Evolutionary conservation across 2,797 vertebrate species (phyloP), one percentile per base, ranked within the genome.

Genomic region (Macroramphosus scolopax): DNA sequence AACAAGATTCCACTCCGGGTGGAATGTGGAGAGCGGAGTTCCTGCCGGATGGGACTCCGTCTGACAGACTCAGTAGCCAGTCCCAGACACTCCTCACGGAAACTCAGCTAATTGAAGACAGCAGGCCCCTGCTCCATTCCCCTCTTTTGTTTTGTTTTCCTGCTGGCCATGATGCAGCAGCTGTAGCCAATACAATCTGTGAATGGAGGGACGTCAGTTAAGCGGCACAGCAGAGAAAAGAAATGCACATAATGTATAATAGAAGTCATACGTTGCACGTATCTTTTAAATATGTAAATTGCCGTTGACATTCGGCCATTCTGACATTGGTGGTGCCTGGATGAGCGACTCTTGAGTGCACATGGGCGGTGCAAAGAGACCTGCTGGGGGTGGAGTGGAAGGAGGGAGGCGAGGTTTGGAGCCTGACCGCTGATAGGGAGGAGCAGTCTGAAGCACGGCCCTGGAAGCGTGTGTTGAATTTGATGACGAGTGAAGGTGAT

Each of bases 31-130:
- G 67, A 63, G 51, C n/a, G 55, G 63, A 75, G 75, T 71, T 76
- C 72, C 44, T 34, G 63, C 79, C 55, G 73, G 78, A 81, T 81
- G 76, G 77, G 64, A 77, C 71, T 69, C 68, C 34, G 55, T 81
- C 59, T 82, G 76, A 83, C 72, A 73, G 59, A 45, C 59, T 39
- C 67, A 75, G 66, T 53, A 59, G 67, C 75, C 75, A 50, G 79
- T 69, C 64, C 54, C 55, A 74, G 76, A 75, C 73, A 45, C 79
- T 75, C 68, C 72, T 76, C 75, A 84, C 63, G 70, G 72, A 85
- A 86, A 76, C 70, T 69, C 30, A 5, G 68, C 64, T 86, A 86
- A 86, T 87, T 85, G 78, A 77, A 84, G 80, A 82, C 80, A 85
- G 84, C 64, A 77, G 78, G 63, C 63, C 43, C 52, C 17, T 8